Conservation (phyloP, 2,888 invertebrate genomes). For the Synanthedon myopaeformis region DNA sequence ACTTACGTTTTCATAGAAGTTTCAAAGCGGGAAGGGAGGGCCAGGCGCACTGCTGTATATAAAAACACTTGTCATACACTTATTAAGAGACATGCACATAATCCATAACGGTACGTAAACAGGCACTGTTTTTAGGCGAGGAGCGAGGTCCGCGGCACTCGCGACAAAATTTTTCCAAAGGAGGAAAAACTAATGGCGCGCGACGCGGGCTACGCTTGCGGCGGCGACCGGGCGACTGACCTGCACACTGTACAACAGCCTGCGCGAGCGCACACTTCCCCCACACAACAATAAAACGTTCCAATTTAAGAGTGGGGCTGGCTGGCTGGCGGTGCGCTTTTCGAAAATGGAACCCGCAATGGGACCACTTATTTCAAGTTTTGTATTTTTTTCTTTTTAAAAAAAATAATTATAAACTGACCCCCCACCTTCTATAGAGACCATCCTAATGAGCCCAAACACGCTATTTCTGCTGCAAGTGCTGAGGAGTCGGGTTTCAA, state of each 20-base stretch:
- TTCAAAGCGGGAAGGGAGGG: constrained; percentile 31
- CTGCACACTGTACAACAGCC: constrained; percentile 26
- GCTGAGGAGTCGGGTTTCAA: no score
- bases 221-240: constrained; percentile 55
- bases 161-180: constrained; percentile 64
- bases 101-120: constrained; percentile 41
- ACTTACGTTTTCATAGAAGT: constrained; percentile 21
- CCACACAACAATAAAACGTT: constrained; percentile 57
- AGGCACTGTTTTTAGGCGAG: neutral
- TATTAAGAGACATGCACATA: constrained; percentile 55
- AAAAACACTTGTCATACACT: constrained; percentile 46
- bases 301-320: constrained; percentile 53
- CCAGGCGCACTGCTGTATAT: constrained; percentile 49
- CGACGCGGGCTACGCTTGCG: constrained; percentile 47
- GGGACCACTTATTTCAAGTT: no score
- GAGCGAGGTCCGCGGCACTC: constrained; percentile 25
- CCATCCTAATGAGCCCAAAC: no score
- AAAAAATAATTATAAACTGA: no score
- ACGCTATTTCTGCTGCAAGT: no score
- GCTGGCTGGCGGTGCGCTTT: constrained; percentile 15
- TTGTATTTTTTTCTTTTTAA: no score
- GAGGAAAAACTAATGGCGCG: constrained; percentile 58
- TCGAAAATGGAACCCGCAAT: constrained; percentile 20
- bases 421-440: no score
- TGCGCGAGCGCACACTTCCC: constrained; percentile 23